phyloP scores from a whole-genome alignment of 2,113 vertebrate genomes.

The Capra hircus region DNA sequence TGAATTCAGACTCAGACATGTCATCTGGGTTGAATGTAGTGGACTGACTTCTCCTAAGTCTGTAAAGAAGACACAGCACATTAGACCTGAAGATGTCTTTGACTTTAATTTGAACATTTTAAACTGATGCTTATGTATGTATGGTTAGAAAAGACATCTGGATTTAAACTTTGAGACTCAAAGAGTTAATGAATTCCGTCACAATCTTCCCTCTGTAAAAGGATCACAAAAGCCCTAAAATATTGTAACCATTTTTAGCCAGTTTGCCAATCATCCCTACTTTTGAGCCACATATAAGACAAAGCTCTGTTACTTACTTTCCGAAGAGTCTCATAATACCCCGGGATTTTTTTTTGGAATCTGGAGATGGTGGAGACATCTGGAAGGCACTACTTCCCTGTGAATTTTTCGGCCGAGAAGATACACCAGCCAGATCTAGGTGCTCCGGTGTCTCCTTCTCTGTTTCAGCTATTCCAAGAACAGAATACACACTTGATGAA shows the following conservation, averaged over 20 bases:
- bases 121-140: not conserved
- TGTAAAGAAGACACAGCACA: constrained; percentile 65
- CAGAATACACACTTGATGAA: constrained; percentile 17
- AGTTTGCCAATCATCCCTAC: not conserved
- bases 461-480: constrained; percentile 87
- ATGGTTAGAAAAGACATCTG: not conserved
- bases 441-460: constrained; percentile 90
- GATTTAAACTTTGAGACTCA: not conserved
- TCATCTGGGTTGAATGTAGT: constrained; percentile 96
- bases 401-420: constrained; percentile 82
- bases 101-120: not conserved
- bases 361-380: constrained; percentile 88
- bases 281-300: not conserved
- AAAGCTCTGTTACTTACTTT: constrained; percentile 83
- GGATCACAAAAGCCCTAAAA: not conserved
- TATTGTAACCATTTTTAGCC: not conserved
- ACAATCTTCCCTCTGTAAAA: not conserved
- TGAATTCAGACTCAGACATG: constrained; percentile 91
- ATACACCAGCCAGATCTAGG: constrained; percentile 89
- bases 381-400: constrained; percentile 81
- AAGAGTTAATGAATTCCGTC: not conserved
- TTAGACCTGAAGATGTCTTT: not conserved
- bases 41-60: constrained; percentile 95
- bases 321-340: constrained; percentile 97
- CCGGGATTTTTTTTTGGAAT: constrained; percentile 92